These are phyloP conservation scores for Erpornis zantholeuca DNA, from an alignment of 2,113 vertebrate genomes.

Conservation along the genomic window DNA sequence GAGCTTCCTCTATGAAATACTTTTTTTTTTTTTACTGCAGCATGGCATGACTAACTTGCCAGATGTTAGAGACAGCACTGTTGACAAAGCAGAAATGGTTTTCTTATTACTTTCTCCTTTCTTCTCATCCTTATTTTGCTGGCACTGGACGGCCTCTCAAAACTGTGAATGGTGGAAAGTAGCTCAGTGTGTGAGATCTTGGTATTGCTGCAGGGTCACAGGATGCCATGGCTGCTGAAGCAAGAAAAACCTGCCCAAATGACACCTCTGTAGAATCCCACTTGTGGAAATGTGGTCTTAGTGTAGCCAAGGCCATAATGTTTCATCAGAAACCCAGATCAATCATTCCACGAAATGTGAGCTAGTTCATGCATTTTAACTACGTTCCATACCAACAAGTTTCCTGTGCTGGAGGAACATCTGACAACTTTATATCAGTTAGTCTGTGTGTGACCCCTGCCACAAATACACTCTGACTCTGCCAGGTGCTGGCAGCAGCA, in stretches of 20 bases:
- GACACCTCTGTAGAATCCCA: neutral
- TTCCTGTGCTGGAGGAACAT: neutral
- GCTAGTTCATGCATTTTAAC: neutral
- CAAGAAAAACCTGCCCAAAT: neutral
- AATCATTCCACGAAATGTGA: neutral
- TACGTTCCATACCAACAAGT: neutral
- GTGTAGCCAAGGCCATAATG: neutral
- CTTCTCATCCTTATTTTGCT: neutral
- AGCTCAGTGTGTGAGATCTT: neutral
- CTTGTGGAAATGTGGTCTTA: neutral
- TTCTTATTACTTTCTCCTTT: neutral
- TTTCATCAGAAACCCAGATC: neutral
- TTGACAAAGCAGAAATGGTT: neutral
- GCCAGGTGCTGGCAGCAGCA: neutral
- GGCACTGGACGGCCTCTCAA: neutral
- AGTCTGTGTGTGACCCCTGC: neutral
- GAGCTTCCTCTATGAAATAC: neutral
- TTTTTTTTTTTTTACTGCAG: neutral
- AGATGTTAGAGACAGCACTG: neutral
- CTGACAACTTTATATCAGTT: neutral
- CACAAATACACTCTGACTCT: neutral
- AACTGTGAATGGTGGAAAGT: neutral
- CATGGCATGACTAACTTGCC: neutral
- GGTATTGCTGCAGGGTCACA: neutral
- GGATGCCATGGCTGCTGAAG: neutral